phyloP scores from a whole-genome alignment of 2,888 invertebrate genomes.

The Diabrotica balteata region DNA sequence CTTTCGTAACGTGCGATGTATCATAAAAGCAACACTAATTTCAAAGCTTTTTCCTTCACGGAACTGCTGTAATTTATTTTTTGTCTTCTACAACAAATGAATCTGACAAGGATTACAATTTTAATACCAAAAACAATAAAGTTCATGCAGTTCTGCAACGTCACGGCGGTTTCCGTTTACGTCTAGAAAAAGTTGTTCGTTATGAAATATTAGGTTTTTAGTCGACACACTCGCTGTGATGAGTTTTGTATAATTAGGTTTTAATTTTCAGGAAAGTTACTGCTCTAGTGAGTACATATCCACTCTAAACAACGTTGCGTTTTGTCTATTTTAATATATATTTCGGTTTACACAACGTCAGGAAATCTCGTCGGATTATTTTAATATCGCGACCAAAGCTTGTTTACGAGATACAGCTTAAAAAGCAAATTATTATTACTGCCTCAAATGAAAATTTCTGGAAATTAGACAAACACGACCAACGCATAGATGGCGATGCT shows the following conservation, averaged over 20 bases:
- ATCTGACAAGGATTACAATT: background rate
- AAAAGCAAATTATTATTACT: background rate
- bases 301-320: background rate
- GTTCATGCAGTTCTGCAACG: background rate
- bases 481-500: background rate
- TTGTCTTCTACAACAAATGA: background rate
- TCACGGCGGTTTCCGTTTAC: background rate
- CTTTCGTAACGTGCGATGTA: too few species aligned
- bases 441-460: background rate
- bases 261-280: slow-evolving; percentile 6
- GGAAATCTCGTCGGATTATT: background rate
- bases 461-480: background rate
- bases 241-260: slow-evolving; percentile 12
- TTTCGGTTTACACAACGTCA: background rate
- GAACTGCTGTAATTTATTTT: too few species aligned
- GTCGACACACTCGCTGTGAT: background rate
- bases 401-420: background rate
- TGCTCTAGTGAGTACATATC: background rate
- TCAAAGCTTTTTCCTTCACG: too few species aligned
- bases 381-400: background rate
- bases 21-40: too few species aligned
- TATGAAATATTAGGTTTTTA: slow-evolving; percentile 8
- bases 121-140: too few species aligned
- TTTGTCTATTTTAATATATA: slow-evolving; percentile 6
- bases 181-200: slow-evolving; percentile 2